A percentile compares a stretch with the other conserved stretches of the same genome.
phyloP scores from a whole-genome alignment of 2,888 invertebrate genomes.

The Aleiodes leptofemur region DNA sequence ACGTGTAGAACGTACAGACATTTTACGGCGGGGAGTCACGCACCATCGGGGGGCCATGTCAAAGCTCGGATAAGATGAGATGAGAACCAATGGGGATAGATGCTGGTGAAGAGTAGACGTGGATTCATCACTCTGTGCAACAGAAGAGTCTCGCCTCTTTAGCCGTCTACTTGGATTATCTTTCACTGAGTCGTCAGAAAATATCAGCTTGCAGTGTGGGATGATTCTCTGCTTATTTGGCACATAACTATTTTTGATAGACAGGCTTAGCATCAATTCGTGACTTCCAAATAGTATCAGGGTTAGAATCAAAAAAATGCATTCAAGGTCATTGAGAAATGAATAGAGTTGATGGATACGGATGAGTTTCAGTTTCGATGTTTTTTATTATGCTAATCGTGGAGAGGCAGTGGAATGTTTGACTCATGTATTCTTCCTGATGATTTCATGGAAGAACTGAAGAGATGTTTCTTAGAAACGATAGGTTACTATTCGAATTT shows the following conservation, averaged over 20 bases:
- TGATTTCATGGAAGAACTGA: neutral
- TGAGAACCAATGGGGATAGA: neutral
- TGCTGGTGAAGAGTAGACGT: neutral
- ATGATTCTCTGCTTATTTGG: neutral
- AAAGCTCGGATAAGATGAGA: neutral
- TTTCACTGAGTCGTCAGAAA: conserved; percentile 1
- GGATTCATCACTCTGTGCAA: conserved; percentile 21
- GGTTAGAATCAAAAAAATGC: conserved; percentile 2
- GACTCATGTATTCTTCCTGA: neutral
- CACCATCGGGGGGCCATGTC: conserved; percentile 35
- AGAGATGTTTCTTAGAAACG: too few species aligned
- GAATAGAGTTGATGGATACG: too few species aligned
- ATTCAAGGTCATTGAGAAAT: conserved; percentile 9
- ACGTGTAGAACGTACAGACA: conserved; percentile 23
- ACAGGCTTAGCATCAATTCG: neutral
- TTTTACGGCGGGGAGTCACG: conserved; percentile 42
- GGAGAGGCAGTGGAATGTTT: too few species aligned
- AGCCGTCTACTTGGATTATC: conserved; percentile 28
- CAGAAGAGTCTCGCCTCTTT: conserved; percentile 30
- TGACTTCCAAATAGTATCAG: conserved; percentile 1
- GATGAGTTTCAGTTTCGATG: too few species aligned
- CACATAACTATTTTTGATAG: neutral
- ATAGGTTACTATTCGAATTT: too few species aligned
- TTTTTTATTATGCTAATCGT: too few species aligned
- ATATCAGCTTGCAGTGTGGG: neutral